Evolutionary conservation across 2,888 invertebrate species (phyloP).

Genomic region (Eupsilia transversa): DNA sequence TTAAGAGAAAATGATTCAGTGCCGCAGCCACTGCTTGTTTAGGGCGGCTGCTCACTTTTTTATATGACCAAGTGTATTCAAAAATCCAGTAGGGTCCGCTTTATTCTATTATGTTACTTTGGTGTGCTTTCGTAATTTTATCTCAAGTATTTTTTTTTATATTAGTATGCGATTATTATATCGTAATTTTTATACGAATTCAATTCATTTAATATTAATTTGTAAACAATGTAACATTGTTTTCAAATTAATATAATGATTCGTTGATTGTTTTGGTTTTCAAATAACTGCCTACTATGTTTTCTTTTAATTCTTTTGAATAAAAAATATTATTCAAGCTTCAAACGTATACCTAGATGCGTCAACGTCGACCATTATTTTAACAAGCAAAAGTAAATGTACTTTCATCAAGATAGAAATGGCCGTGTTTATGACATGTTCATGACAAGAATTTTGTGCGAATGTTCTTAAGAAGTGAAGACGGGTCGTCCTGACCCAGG

Average conservation of each 20-base stretch:
- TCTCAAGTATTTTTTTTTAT: background rate
- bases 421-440: constrained; percentile 60
- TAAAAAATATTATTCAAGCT: background rate
- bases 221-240: too few species aligned
- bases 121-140: constrained; percentile 2
- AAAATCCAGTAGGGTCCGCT: constrained; percentile 20
- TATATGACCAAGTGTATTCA: constrained; percentile 48
- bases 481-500: constrained; percentile 33
- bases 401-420: constrained; percentile 54
- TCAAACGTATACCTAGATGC: background rate
- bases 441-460: constrained; percentile 61
- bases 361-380: constrained; percentile 37
- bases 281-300: background rate
- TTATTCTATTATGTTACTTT: constrained; percentile 14
- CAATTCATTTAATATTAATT: too few species aligned
- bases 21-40: constrained; percentile 43
- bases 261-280: background rate
- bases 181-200: too few species aligned
- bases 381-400: constrained; percentile 56
- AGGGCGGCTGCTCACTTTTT: constrained; percentile 48
- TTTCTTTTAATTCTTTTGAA: background rate
- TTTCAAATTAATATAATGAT: background rate
- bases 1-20: constrained; percentile 34
- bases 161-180: too few species aligned
- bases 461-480: constrained; percentile 46